These are phyloP conservation scores for Heterodera schachtii DNA, from an alignment of 1,140 invertebrate genomes.

Conservation along the genomic window DNA sequence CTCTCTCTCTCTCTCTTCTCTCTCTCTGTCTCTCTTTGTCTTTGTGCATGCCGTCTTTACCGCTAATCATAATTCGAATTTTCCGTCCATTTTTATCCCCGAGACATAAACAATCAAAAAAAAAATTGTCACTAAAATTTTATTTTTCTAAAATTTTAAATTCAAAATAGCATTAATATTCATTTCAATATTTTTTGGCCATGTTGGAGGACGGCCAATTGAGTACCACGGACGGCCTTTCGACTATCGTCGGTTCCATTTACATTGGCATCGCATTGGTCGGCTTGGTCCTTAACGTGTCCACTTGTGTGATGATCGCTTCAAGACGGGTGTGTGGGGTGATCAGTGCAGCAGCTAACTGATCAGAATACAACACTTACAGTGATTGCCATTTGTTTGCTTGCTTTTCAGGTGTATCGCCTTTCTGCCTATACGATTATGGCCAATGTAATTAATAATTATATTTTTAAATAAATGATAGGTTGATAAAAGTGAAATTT, in stretches of 20 bases:
- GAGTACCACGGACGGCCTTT: not conserved
- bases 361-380: not conserved
- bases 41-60: too few relatives aligned
- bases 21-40: too few relatives aligned
- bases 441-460: slow-evolving; percentile 27
- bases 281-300: slow-evolving; percentile 53
- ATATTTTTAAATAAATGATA: too few relatives aligned
- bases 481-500: too few relatives aligned
- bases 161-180: too few relatives aligned
- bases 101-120: not conserved
- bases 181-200: too few relatives aligned
- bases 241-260: slow-evolving; percentile 18
- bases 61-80: not conserved
- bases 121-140: too few relatives aligned
- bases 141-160: too few relatives aligned
- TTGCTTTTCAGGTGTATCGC: slow-evolving; percentile 39
- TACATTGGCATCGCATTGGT: slow-evolving; percentile 50
- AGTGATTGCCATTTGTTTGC: not conserved
- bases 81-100: not conserved
- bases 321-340: slow-evolving; percentile 42
- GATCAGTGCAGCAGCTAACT: not conserved
- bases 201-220: not conserved
- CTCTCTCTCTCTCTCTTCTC: too few relatives aligned
- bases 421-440: slow-evolving; percentile 63
- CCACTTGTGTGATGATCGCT: slow-evolving; percentile 57